Base-by-base conservation (phyloP, 2,113 vertebrate genomes). In the Macquaria australasica region DNA sequence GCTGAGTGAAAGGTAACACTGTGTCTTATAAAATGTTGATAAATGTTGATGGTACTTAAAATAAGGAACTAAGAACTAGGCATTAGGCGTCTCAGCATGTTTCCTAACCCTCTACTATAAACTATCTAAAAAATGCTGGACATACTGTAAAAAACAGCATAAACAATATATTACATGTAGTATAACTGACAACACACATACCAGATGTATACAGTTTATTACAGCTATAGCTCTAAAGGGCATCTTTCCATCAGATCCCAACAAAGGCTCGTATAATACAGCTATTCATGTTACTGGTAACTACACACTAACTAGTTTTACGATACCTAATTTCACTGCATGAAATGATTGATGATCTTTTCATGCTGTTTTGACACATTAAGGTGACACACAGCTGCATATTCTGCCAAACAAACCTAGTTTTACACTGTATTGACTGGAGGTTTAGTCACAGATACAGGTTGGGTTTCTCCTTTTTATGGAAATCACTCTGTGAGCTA, bases 11-110 rank as follows among this genome's bases (percentile, higher is more conserved):
- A 87, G 62, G 81, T 83, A 89, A 88, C 86, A 87, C 53, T 37
- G 67, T 73, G 82, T 77, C 88, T 82, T 82, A 84, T 87, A 83
- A 90, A 88, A 89, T 59, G 66, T 77, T 91, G 79, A 87, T 85
- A 88, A 91, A 89, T 82, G 83, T 79, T 2, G 0, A 77, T 75
- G 28, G 56, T 60, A 67, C 31, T 72, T 59, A 76, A n/a, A 81
- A 84, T 67, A 62, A 63, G 21, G 39, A 89, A 67, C 48, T 41
- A 55, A 55, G 51, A 77, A 66, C 53, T 25, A 45, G 34, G 34
- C n/a, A 76, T 71, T 12, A 62, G 31, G 43, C 31, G 25, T 72
- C 31, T 79, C 23, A 72, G 68, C 71, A 67, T 53, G 18, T 71
- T 15, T 75, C 58, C 41, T 45, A 50, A 62, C n/a, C 62, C 10